Evolutionary conservation across 1,140 invertebrate genomes (phyloP).

Genomic region (Drosophila pallidifrons): DNA sequence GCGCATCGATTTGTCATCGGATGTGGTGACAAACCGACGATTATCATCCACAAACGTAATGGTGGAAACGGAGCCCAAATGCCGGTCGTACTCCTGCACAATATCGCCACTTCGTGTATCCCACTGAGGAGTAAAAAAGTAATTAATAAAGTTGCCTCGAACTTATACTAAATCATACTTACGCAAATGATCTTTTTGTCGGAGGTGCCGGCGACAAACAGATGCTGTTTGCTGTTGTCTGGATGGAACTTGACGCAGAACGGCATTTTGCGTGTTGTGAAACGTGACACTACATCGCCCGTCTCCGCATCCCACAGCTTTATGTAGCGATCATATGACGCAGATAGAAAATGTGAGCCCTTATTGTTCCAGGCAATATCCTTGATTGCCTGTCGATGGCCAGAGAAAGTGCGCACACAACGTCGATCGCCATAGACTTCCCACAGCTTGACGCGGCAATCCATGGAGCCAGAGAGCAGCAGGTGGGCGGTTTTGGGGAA

Average conservation of each 20-base stretch:
- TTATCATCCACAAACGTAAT: slow-evolving; percentile 99
- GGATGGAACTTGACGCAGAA: slow-evolving; percentile 99
- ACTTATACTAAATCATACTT: slow-evolving; percentile 83
- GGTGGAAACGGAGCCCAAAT: slow-evolving; percentile 99
- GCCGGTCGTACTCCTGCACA: slow-evolving; percentile 99
- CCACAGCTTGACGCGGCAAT: slow-evolving; percentile 98
- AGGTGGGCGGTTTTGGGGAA: slow-evolving; percentile 98
- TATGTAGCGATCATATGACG: slow-evolving; percentile 96
- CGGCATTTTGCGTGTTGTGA: slow-evolving; percentile 97
- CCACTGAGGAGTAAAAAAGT: slow-evolving; percentile 90
- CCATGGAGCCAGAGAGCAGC: slow-evolving; percentile 98
- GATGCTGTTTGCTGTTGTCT: slow-evolving; percentile 97
- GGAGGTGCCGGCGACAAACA: slow-evolving; percentile 99
- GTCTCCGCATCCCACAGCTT: slow-evolving; percentile 99
- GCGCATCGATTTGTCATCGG: slow-evolving; percentile 98
- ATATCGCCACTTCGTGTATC: slow-evolving; percentile 97
- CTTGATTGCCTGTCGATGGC: slow-evolving; percentile 98
- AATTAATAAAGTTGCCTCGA: neutral
- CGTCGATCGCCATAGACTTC: slow-evolving; percentile 98
- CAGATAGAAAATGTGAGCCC: slow-evolving; percentile 97
- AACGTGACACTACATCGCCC: slow-evolving; percentile 95
- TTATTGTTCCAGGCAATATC: slow-evolving; percentile 98
- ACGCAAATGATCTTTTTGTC: slow-evolving; percentile 99
- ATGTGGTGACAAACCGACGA: slow-evolving; percentile 98
- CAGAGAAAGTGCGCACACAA: slow-evolving; percentile 97